Conservation (phyloP, 2,888 invertebrate genomes). For the Plagodis dolabraria region DNA sequence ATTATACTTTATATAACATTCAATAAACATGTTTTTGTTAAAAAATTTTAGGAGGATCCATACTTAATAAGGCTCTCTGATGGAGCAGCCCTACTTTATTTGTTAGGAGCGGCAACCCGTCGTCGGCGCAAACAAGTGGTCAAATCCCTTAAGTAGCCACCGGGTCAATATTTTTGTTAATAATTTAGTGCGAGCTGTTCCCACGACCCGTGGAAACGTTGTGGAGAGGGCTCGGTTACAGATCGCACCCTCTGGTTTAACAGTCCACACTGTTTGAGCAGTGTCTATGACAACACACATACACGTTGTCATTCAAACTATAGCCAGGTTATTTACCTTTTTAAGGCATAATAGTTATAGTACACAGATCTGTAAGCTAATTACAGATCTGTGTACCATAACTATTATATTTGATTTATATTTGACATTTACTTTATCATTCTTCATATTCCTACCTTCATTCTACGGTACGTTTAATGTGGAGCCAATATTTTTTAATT, state of each 20-base stretch:
- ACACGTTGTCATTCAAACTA: slow-evolving; percentile 27
- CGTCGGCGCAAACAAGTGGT: slow-evolving; percentile 78
- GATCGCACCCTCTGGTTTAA: slow-evolving; percentile 63
- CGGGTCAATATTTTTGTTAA: slow-evolving; percentile 84
- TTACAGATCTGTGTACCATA: no score
- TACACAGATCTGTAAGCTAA: no score
- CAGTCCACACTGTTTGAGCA: slow-evolving; percentile 50
- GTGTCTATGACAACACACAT: slow-evolving; percentile 47
- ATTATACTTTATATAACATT: no score
- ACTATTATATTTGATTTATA: no score
- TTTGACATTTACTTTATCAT: no score
- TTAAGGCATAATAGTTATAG: no score
- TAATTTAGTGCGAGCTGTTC: slow-evolving; percentile 78
- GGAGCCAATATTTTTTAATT: no score
- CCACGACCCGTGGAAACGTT: slow-evolving; percentile 62
- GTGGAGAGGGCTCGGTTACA: slow-evolving; percentile 69
- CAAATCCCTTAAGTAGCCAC: slow-evolving; percentile 84
- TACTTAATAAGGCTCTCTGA: not conserved
- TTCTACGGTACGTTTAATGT: no score
- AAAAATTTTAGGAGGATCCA: no score
- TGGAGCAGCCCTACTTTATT: slow-evolving; percentile 51
- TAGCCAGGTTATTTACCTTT: no score
- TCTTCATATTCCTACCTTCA: no score
- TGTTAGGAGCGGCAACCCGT: slow-evolving; percentile 77
- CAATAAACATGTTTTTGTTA: no score